Percentiles rank a stretch among this genome's conserved stretches.
Conservation (phyloP, 1,140 invertebrate genomes). For the Drosophila trapezifrons region DNA sequence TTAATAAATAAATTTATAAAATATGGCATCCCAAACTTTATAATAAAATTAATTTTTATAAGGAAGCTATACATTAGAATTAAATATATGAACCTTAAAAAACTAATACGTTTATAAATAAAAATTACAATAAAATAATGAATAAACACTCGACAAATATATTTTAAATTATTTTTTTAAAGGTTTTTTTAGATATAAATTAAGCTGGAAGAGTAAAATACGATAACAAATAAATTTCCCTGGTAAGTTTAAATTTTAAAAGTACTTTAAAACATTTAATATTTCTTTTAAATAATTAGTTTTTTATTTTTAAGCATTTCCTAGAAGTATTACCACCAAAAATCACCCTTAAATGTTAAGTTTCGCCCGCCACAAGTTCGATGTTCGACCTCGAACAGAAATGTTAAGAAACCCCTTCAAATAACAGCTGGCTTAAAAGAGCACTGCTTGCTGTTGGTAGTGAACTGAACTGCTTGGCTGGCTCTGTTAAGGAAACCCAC, state of each 20-base stretch:
- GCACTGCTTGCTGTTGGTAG: conserved; percentile 6
- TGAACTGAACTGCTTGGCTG: conserved; percentile 45
- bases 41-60: too few relatives aligned
- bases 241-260: background rate
- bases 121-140: too few relatives aligned
- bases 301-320: background rate
- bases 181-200: too few relatives aligned
- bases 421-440: conserved; percentile 16
- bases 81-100: too few relatives aligned
- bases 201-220: too few relatives aligned
- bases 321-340: background rate
- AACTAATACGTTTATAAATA: too few relatives aligned
- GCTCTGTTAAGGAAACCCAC: background rate
- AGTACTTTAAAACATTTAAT: background rate
- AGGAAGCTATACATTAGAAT: too few relatives aligned
- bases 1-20: too few relatives aligned
- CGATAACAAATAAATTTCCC: background rate
- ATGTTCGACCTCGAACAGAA: background rate
- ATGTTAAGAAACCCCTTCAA: background rate
- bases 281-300: too few relatives aligned
- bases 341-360: conserved; percentile 3
- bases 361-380: background rate
- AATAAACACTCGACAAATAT: too few relatives aligned
- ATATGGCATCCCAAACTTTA: too few relatives aligned
- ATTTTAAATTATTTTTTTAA: too few relatives aligned